phyloP scores from a whole-genome alignment of 30 jellyfish, hydroid and myxozoan species.

The Aurelia sp. region DNA sequence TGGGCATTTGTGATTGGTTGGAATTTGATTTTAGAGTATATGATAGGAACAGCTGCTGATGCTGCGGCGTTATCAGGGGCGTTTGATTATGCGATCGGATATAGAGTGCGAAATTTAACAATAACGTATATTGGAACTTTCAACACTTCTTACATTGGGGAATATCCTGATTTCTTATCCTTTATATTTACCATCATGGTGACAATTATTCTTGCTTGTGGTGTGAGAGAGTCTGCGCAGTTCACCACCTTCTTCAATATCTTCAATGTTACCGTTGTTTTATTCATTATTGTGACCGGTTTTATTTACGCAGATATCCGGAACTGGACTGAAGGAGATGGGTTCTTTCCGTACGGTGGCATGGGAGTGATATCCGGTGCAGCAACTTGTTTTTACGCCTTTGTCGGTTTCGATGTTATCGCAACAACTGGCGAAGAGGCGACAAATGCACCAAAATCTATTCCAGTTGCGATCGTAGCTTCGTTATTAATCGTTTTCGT shows the following conservation, averaged over 20 bases:
- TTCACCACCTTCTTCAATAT: slow-evolving; percentile 90
- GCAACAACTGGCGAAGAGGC: slow-evolving; percentile 99
- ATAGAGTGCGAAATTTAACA: slow-evolving; percentile 86
- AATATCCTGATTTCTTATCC: slow-evolving; percentile 93
- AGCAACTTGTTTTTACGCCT: slow-evolving; percentile 99
- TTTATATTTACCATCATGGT: slow-evolving; percentile 86
- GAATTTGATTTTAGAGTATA: slow-evolving; percentile 96
- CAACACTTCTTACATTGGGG: slow-evolving; percentile 92
- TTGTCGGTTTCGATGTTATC: slow-evolving; percentile 98
- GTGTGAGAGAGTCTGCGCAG: slow-evolving; percentile 96
- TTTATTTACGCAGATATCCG: slow-evolving; percentile 81
- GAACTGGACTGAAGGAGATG: slow-evolving; percentile 97
- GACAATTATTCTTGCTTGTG: slow-evolving; percentile 91
- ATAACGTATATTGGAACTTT: slow-evolving; percentile 82
- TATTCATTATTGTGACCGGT: slow-evolving; percentile 93
- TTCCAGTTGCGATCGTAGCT: slow-evolving; percentile 97
- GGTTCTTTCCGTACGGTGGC: slow-evolving; percentile 99
- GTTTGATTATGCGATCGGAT: slow-evolving; percentile 96
- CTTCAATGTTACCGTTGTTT: slow-evolving; percentile 84
- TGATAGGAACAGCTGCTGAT: slow-evolving; percentile 99
- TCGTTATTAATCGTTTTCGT: slow-evolving; percentile 88
- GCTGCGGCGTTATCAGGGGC: slow-evolving; percentile 99
- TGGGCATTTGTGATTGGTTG: slow-evolving; percentile 99
- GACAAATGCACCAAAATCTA: slow-evolving; percentile 95
- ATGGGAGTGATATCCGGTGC: slow-evolving; percentile 99